Evolutionary conservation across 2,113 vertebrate genomes (phyloP).

Genomic region (Heteronetta atricapilla): DNA sequence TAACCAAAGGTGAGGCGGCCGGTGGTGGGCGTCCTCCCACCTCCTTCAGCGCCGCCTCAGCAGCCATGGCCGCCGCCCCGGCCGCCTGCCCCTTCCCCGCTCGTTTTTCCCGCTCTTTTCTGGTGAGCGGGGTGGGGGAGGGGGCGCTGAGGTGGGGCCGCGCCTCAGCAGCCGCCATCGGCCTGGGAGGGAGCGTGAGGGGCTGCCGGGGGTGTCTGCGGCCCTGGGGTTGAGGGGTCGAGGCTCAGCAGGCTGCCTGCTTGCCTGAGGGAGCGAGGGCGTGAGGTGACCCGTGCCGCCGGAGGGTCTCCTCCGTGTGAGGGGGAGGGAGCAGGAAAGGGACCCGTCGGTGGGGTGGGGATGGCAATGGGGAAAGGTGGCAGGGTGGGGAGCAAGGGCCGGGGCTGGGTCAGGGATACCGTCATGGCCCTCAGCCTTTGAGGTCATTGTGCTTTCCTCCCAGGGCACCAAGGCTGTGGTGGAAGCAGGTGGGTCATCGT

Average conservation of each 20-base stretch:
- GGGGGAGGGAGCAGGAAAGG: not conserved
- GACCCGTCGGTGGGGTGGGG: too few species aligned
- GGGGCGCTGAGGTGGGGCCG: accelerated
- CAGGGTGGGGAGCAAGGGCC: not conserved
- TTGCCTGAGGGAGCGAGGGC: accelerated
- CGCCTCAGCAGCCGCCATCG: not conserved
- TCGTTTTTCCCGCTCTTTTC: not conserved
- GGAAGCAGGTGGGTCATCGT: not conserved
- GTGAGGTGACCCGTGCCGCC: accelerated
- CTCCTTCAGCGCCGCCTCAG: accelerated
- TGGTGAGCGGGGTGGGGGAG: too few species aligned
- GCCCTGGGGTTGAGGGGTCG: accelerated
- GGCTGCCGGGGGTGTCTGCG: accelerated
- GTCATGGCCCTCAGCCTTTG: not conserved
- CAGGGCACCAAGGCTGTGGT: too few species aligned
- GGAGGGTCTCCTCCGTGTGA: not conserved
- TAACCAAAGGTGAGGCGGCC: not conserved
- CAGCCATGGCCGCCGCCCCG: accelerated
- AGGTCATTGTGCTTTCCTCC: not conserved
- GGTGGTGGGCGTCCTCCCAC: not conserved
- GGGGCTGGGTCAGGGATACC: not conserved
- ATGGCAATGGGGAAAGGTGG: too few species aligned
- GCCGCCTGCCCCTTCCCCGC: too few species aligned
- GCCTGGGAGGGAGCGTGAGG: accelerated
- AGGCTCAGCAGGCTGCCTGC: accelerated